Percentiles rank a stretch among this genome's conserved stretches.
Conservation (phyloP, 2,113 vertebrate species). For the Alosa alosa region DNA sequence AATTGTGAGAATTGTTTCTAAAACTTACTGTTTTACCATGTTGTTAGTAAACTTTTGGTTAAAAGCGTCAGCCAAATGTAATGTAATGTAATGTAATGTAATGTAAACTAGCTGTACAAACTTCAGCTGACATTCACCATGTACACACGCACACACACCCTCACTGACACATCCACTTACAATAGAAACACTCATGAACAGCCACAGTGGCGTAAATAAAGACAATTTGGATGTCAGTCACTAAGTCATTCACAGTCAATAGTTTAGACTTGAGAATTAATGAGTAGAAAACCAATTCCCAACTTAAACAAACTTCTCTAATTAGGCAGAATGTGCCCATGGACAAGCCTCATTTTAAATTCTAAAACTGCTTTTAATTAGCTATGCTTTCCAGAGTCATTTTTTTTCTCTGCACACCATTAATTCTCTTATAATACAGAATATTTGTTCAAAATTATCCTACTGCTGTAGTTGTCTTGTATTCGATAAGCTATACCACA, state of each 20-base stretch:
- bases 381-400: not conserved
- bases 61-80: too few species aligned
- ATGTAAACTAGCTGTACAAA: not conserved
- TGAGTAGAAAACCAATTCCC: conserved; percentile 10
- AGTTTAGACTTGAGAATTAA: conserved; percentile 1
- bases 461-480: conserved; percentile 2
- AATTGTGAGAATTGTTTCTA: too few species aligned
- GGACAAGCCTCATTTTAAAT: conserved; percentile 25
- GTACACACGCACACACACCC: not conserved
- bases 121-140: not conserved
- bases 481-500: not conserved
- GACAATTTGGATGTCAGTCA: not conserved
- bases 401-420: not conserved
- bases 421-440: not conserved
- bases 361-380: conserved; percentile 13
- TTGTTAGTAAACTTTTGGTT: too few species aligned
- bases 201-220: not conserved
- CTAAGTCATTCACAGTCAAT: not conserved
- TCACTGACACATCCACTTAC: not conserved
- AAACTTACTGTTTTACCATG: too few species aligned
- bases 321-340: conserved; percentile 32
- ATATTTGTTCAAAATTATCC: not conserved
- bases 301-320: conserved; percentile 40
- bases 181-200: not conserved
- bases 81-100: too few species aligned